phyloP scores from a whole-genome alignment of 2,113 vertebrate species.

The Marmota flaviventris region DNA sequence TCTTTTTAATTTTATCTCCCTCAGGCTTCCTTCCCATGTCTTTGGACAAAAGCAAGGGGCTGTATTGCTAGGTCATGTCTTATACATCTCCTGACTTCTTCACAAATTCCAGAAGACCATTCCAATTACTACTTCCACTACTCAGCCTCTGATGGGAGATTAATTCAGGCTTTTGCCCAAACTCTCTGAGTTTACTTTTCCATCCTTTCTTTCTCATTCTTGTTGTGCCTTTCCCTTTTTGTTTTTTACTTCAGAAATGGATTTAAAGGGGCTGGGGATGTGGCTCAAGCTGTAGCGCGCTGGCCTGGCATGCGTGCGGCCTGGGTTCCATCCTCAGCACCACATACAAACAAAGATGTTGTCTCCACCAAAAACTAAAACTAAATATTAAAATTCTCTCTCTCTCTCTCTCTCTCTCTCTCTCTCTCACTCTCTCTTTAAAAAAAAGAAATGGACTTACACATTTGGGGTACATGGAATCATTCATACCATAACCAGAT shows the following conservation, averaged over 20 bases:
- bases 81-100: neutral
- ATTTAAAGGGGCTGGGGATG: no score
- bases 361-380: no score
- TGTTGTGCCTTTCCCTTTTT: neutral
- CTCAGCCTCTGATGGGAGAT: neutral
- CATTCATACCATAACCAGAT: neutral
- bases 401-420: no score
- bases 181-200: neutral
- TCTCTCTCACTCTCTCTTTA: no score
- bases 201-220: neutral
- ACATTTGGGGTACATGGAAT: neutral
- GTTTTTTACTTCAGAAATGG: no score
- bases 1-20: neutral
- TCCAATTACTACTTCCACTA: neutral
- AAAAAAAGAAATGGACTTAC: no score
- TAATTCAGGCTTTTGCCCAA: neutral
- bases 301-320: no score
- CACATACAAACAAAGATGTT: no score
- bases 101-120: neutral
- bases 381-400: no score
- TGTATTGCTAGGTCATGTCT: neutral
- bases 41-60: neutral
- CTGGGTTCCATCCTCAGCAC: no score
- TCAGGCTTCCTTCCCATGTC: neutral
- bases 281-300: no score